phyloP scores from a whole-genome alignment of 2,797 vertebrate species.

The Rhinophrynus dorsalis region DNA sequence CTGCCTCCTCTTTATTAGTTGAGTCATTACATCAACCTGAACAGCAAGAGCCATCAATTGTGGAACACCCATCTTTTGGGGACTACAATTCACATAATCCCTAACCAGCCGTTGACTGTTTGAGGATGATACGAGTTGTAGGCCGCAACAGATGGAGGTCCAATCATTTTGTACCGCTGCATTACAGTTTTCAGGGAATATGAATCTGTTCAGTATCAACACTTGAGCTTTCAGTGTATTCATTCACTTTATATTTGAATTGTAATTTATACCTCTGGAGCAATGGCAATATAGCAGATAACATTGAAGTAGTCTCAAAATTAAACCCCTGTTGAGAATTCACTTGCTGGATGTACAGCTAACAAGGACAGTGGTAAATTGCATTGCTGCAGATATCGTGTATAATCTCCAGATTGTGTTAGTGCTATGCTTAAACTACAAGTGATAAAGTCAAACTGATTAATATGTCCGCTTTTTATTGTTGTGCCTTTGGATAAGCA shows the following conservation, averaged over 20 bases:
- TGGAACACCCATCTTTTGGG: too few species aligned
- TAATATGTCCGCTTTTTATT: constrained; percentile 55
- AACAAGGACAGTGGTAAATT: constrained; percentile 26
- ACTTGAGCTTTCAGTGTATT: not conserved
- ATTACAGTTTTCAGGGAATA: not conserved
- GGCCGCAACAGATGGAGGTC: too few species aligned
- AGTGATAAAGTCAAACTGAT: constrained; percentile 52
- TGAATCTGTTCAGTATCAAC: constrained; percentile 1
- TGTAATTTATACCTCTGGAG: constrained; percentile 15
- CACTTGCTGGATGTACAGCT: constrained; percentile 23
- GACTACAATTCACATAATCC: too few species aligned
- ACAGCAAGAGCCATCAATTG: too few species aligned
- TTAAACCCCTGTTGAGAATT: constrained; percentile 23
- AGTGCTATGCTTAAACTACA: constrained; percentile 34
- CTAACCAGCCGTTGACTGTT: too few species aligned
- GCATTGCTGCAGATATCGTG: constrained; percentile 17
- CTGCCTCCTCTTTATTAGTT: too few species aligned
- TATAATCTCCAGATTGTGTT: constrained; percentile 50
- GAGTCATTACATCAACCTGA: too few species aligned
- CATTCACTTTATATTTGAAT: constrained; percentile 1
- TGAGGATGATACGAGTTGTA: too few species aligned
- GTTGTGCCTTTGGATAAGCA: constrained; percentile 49
- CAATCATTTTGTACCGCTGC: too few species aligned
- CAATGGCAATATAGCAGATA: constrained; percentile 2
- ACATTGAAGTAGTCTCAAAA: constrained; percentile 21